phyloP scores from a whole-genome alignment of 1,140 invertebrate genomes.

The Drosophila ohnishii region DNA sequence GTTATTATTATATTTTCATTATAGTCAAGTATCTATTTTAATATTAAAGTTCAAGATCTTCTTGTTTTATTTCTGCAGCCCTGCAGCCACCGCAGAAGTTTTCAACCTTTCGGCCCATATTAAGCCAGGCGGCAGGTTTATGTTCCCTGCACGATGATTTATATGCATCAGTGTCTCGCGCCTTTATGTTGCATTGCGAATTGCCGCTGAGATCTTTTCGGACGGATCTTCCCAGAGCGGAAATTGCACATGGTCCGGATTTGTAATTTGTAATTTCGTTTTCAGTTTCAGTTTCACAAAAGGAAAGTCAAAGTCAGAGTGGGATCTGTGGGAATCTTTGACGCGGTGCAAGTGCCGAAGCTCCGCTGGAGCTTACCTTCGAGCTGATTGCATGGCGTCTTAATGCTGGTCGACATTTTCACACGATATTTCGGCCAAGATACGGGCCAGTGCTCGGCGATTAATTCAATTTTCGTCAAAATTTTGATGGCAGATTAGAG shows the following conservation, averaged over 20 bases:
- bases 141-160: conserved; percentile 47
- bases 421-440: conserved; percentile 72
- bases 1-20: too few species aligned
- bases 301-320: conserved; percentile 59
- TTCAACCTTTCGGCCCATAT: conserved; percentile 21
- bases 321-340: conserved; percentile 50
- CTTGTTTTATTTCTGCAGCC: conserved; percentile 1
- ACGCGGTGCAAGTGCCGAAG: conserved; percentile 19
- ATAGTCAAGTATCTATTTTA: background rate
- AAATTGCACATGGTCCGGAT: conserved; percentile 56
- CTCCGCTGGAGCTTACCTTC: conserved; percentile 28
- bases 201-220: conserved; percentile 36
- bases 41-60: background rate
- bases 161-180: conserved; percentile 27
- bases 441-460: conserved; percentile 41
- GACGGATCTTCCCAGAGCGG: conserved; percentile 47
- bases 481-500: conserved; percentile 72
- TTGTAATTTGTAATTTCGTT: conserved; percentile 44
- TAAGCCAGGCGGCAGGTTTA: conserved; percentile 31
- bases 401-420: conserved; percentile 43
- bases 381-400: conserved; percentile 11
- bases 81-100: conserved; percentile 45
- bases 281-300: conserved; percentile 61
- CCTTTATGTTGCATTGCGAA: conserved; percentile 65
- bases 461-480: conserved; percentile 73